These are phyloP conservation scores for Galerucella pusilla DNA, from an alignment of 2,888 invertebrate species.

Conservation along the genomic window DNA sequence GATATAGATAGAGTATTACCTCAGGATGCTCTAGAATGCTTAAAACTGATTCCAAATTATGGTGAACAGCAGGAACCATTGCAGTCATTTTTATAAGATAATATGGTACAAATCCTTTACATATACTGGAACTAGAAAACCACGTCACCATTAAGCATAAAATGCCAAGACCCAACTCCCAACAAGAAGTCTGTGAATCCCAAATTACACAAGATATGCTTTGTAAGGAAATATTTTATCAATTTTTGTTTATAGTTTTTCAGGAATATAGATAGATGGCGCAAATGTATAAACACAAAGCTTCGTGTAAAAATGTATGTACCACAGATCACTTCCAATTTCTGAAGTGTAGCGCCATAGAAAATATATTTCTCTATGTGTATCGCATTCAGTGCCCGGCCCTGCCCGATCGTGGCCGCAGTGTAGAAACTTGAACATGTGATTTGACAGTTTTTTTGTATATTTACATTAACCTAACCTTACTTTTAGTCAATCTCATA, in stretches of 20 bases:
- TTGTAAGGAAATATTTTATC: no score
- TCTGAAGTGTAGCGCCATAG: no score
- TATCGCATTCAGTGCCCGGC: no score
- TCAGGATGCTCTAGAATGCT: slow-evolving; percentile 45
- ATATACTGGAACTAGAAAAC: background rate
- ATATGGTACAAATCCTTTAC: background rate
- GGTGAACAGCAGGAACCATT: slow-evolving; percentile 30
- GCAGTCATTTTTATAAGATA: slow-evolving; percentile 25
- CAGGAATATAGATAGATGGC: background rate
- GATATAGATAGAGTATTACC: slow-evolving; percentile 29
- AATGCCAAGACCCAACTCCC: background rate
- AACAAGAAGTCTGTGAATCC: background rate
- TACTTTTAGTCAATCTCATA: no score
- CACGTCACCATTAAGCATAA: background rate
- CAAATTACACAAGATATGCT: background rate
- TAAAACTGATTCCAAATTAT: slow-evolving; percentile 46
- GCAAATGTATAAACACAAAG: background rate
- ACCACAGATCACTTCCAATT: no score
- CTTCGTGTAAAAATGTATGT: no score
- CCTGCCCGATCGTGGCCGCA: no score
- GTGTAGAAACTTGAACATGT: no score
- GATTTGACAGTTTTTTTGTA: no score
- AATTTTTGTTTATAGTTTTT: background rate
- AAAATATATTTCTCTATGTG: no score
- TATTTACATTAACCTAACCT: no score